phyloP scores from a whole-genome alignment of 1,140 invertebrate genomes.

The Brachionus manjavacas region DNA sequence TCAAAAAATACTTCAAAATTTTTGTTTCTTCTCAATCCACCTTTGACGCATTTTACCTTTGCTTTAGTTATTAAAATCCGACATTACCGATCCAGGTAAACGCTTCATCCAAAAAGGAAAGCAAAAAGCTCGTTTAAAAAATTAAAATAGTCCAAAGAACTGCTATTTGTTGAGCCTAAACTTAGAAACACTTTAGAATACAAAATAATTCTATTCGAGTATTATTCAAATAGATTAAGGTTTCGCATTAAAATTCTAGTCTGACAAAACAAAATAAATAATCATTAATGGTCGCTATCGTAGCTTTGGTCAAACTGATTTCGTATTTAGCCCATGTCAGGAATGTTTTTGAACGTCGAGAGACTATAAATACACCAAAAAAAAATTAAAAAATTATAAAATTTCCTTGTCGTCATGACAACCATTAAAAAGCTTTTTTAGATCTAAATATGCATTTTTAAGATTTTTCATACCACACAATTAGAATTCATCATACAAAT shows the following conservation, averaged over 20 bases:
- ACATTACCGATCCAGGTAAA: background rate
- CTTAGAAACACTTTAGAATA: background rate
- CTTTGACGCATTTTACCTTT: background rate
- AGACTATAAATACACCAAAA: background rate
- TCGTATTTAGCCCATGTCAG: background rate
- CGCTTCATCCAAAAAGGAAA: background rate
- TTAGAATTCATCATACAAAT: constrained; percentile 5
- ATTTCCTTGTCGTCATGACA: background rate
- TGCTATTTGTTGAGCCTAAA: background rate
- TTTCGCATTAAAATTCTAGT: background rate
- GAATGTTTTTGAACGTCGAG: background rate
- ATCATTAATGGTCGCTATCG: background rate
- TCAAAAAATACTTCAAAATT: background rate
- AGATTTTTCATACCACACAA: background rate
- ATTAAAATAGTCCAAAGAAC: background rate
- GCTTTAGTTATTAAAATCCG: background rate
- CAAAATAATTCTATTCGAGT: background rate
- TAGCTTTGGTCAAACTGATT: background rate
- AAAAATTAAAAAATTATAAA: background rate
- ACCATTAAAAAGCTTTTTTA: constrained; percentile 4
- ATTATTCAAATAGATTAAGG: background rate
- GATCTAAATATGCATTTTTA: background rate
- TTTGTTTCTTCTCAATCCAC: background rate
- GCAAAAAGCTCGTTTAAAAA: background rate
- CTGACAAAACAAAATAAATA: background rate